Evolutionary conservation across 2,113 vertebrate genomes (phyloP), one percentile per base, ranked within the genome.

Genomic region (Serinus canaria): DNA sequence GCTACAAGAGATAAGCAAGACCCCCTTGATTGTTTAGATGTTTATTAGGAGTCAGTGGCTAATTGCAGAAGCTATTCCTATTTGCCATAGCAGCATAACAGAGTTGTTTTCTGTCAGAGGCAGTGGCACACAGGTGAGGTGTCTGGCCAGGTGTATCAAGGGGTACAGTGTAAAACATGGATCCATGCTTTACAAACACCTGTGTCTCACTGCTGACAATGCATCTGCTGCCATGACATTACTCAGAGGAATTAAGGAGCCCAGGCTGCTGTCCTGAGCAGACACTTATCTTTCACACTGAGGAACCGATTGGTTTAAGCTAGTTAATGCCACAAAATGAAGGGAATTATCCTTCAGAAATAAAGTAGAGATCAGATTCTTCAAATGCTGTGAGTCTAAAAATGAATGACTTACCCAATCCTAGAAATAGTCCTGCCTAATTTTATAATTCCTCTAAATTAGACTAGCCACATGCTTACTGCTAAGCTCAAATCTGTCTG

Each of bases 381-480:
- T 94, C 80, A 84, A 89, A 79, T 87, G 37, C 81, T 49, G 10
- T 22, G 43, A 74, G 63, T 80, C 82, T 92, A 87, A 90, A 95
- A 95, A 59, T 20, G 68, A 86, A 55, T 76, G 50, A 88, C 63
- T 86, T 94, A 58, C 67, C n/a, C 85, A 69, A 43, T 63, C 90
- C 81, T 79, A 82, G 89, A 92, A 94, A 92, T 80, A 87, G 63
- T 62, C 91, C 78, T 95, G 72, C 59, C 95, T 97, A 96, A 92
- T 94, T 96, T 95, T 95, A 90, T 95, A 95, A 96, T 96, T 96
- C 90, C 80, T 95, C 90, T 91, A 96, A 97, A 91, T 96, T 92
- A 97, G 89, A 91, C 87, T 91, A 94, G 59, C 93, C 95, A 95
- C 94, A 90, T 96, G 95, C 91, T 97, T 95, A 96, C 75, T 90